Evolutionary conservation across 2,888 invertebrate species (phyloP), one percentile per base, ranked within the genome.

Genomic region (Stenotaenia linearis): DNA sequence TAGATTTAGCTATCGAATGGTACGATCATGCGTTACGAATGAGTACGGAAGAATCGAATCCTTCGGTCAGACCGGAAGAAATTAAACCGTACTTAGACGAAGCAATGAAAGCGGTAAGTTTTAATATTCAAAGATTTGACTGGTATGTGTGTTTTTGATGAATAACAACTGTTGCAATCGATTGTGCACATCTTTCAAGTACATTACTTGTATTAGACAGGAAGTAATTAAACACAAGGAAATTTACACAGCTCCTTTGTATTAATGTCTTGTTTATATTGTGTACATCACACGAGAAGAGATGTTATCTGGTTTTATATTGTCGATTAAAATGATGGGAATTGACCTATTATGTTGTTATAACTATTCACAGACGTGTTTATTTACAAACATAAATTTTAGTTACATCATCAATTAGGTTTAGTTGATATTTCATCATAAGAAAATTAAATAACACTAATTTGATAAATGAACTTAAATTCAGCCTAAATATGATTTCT

Each of bases 1-100:
- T 84, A 80, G 84, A 84, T 0, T 83, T 85, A 45, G 85, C 86
- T 10, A 82, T 86, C 12, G 84, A 86, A 80, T 86, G 86, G 86
- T 83, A 86, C 78, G 85, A 85, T 75, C 83, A 85, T 74, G 84
- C 86, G 1, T 82, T 84, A 75, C 79, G 79, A 18, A 81, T 85
- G 79, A 84, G 85, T 0, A 82, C 82, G 6, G 61, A 80, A 5
- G 85, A 85, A 79, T 82, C 83, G 15, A 85, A 85, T 80, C 76
- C 45, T 30, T 15, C 75, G 9, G 75, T 37, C 0, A 7, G 32
- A 6, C 12, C 35, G n/a, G 75, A 75, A 32, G 35, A 75, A 75
- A 12, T 75, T 4, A 9, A 4, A 75, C 35, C 35, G 18, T 75
- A 30, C 21, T 75, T 75, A 37, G 35, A 75, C n/a, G 21, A 75